These are phyloP conservation scores for Furcifer pardalis DNA, from an alignment of 2,797 vertebrate genomes.

Conservation along the genomic window DNA sequence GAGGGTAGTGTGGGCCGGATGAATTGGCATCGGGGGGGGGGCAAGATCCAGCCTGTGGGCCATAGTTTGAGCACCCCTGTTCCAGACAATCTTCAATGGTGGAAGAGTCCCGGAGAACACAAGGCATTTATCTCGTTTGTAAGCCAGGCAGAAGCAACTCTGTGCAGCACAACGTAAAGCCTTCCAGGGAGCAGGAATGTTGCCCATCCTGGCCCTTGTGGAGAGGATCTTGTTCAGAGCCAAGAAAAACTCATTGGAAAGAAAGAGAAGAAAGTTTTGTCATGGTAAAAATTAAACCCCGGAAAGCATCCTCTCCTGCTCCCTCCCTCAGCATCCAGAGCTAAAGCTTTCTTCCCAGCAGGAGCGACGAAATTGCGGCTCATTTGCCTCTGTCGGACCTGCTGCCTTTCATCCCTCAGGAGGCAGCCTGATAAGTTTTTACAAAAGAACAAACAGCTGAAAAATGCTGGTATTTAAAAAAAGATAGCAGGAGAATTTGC, in stretches of 20 bases:
- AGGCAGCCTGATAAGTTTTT: slow-evolving; percentile 67
- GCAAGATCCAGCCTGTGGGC: too few relatives aligned
- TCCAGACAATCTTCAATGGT: too few relatives aligned
- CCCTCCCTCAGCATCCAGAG: not conserved
- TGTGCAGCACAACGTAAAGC: not conserved
- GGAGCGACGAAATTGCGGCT: slow-evolving; percentile 40
- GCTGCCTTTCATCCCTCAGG: slow-evolving; percentile 55
- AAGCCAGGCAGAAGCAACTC: not conserved
- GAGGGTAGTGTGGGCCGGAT: too few relatives aligned
- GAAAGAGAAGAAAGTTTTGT: slow-evolving; percentile 44
- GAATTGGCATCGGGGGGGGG: too few relatives aligned
- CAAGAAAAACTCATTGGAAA: slow-evolving; percentile 8
- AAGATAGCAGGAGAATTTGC: slow-evolving; percentile 66
- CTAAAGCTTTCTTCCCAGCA: slow-evolving; percentile 11
- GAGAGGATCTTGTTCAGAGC: not conserved
- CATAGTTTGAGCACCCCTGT: too few relatives aligned
- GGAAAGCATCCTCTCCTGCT: slow-evolving; percentile 25
- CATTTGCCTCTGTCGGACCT: slow-evolving; percentile 32
- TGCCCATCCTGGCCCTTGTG: not conserved
- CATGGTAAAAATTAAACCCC: slow-evolving; percentile 37
- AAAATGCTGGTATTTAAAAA: slow-evolving; percentile 69
- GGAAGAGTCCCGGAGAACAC: too few relatives aligned
- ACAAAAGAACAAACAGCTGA: slow-evolving; percentile 71
- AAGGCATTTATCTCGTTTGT: too few relatives aligned
- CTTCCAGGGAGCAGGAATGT: too few relatives aligned